Evolutionary conservation across 2,797 vertebrate genomes (phyloP), one percentile per base, ranked within the genome.

Genomic region (Pangasius larnaudii): DNA sequence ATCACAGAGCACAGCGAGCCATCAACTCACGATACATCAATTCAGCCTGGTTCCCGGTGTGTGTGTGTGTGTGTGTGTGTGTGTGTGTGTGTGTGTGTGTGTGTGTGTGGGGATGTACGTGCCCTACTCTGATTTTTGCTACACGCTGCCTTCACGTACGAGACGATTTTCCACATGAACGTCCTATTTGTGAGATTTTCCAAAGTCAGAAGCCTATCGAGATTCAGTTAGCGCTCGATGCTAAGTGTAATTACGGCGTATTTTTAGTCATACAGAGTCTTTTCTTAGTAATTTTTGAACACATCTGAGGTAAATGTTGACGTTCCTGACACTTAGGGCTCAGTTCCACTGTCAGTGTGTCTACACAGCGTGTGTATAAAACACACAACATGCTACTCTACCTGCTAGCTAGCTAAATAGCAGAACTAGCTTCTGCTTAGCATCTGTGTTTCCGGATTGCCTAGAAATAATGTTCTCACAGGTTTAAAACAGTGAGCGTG

Each of bases 1-100:
- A 89, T 86, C 69, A 74, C 67, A 59, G 84, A 85, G 24, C 24
- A 42, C 84, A 56, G 67, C 13, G 22, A 85, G 84, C 65, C 16
- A 1, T 78, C 75, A 30, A 36, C 72, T 75, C 42, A 51, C 9
- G 33, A 74, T 56, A 33, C 51, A 79, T 56, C 51, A 56, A 0
- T 27, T 36, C 78, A 51, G 67, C 56, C 39, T 53, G 42, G 53
- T 74, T 82, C 53, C 27, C 30, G 79, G 79, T 83, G 86, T 88
- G 71, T 88, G 86, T 59, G 86, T 84, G 65, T 83, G 65, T 74
- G 63, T 75, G 65, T 87, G 87, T 75, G 80, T 88, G 83, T 79
- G 63, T 80, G 63, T 71, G 74, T 42, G 85, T 39, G 75, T 27
- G 53, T 24, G n/a, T 13, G 39, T 80, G 63, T 71, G 74, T 42